Evolutionary conservation across 2,888 invertebrate species (phyloP).

Genomic region (Tetragonisca angustula): DNA sequence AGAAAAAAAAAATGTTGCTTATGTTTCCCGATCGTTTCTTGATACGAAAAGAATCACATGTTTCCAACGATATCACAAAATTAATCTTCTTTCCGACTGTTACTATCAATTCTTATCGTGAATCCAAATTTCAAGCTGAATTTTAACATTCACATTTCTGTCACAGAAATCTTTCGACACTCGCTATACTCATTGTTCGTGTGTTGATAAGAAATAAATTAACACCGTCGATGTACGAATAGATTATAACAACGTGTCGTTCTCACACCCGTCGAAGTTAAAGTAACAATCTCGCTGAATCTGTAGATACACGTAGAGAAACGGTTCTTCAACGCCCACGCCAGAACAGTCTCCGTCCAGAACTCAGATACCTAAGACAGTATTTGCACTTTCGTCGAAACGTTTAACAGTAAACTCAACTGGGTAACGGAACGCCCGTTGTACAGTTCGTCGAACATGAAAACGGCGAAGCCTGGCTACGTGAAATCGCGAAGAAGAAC

Average conservation of each 20-base stretch:
- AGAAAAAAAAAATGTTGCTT: too few species aligned
- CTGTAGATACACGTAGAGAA: neutral
- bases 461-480: slow-evolving; percentile 13
- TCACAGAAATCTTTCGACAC: neutral
- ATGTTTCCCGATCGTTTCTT: too few species aligned
- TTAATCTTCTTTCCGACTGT: too few species aligned
- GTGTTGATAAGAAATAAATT: neutral
- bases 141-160: neutral
- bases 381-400: slow-evolving; percentile 30
- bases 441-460: slow-evolving; percentile 40
- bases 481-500: slow-evolving; percentile 40
- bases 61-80: too few species aligned
- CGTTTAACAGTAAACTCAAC: slow-evolving; percentile 32
- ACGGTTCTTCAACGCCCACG: neutral
- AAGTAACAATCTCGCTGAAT: neutral
- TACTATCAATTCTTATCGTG: neutral
- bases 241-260: neutral
- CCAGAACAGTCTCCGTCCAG: neutral
- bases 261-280: neutral
- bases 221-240: neutral
- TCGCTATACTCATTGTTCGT: neutral
- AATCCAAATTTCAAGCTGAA: neutral
- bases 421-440: slow-evolving; percentile 33
- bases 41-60: too few species aligned
- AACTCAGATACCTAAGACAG: slow-evolving; percentile 19